Percentiles rank a stretch among this genome's conserved stretches.
These are phyloP conservation scores for Miichthys miiuy DNA, from an alignment of 2,797 vertebrate genomes.

Conservation along the genomic window DNA sequence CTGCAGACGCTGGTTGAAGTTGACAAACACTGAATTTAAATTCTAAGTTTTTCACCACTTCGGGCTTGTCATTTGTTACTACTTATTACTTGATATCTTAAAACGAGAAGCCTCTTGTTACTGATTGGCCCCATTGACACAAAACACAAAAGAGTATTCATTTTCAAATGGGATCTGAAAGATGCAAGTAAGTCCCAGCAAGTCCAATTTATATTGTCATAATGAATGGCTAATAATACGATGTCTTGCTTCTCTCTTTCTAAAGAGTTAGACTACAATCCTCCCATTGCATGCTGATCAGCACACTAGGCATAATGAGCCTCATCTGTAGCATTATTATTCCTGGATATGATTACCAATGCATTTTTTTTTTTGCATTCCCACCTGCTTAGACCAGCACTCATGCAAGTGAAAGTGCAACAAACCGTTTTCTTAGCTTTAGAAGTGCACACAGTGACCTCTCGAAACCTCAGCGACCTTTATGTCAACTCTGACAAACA, in stretches of 20 bases:
- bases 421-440: background rate
- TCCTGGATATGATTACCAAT: conserved; percentile 34
- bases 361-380: conserved; percentile 14
- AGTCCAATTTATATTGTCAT: background rate
- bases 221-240: background rate
- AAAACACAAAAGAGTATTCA: background rate
- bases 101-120: background rate
- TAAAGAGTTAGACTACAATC: background rate
- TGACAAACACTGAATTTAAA: no score
- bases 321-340: conserved; percentile 34
- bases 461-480: background rate
- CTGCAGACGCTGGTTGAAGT: no score
- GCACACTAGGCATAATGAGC: conserved; percentile 25
- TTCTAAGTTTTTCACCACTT: no score
- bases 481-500: background rate
- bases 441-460: background rate
- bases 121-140: background rate
- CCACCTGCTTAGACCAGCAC: conserved; percentile 13
- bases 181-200: background rate
- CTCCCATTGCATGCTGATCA: conserved; percentile 34
- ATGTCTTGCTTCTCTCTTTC: background rate
- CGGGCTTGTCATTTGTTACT: background rate
- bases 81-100: background rate
- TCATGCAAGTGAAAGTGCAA: background rate
- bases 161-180: background rate